Conservation (phyloP, 2,113 vertebrate genomes). For the Thymallus thymallus region DNA sequence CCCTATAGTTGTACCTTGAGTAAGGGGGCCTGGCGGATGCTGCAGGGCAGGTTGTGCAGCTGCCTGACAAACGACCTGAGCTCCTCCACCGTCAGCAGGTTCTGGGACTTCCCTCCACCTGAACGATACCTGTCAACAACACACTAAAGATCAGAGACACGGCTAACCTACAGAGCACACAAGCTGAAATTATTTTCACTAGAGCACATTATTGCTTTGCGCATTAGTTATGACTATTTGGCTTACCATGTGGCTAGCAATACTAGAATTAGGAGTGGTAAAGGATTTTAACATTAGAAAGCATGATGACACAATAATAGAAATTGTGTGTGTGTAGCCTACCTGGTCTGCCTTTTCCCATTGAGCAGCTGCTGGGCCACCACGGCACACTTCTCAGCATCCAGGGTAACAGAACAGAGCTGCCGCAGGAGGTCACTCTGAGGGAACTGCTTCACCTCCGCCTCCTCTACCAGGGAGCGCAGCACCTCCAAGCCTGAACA, state of each 20-base stretch:
- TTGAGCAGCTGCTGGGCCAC: constrained; percentile 94
- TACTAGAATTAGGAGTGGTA: too few species aligned
- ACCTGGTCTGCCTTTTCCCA: constrained; percentile 94
- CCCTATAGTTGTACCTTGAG: constrained; percentile 79
- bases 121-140: constrained; percentile 82
- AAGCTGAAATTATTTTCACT: background rate
- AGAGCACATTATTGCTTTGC: too few species aligned
- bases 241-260: too few species aligned
- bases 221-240: too few species aligned
- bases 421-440: constrained; percentile 82
- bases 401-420: constrained; percentile 79
- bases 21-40: constrained; percentile 86
- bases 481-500: constrained; percentile 84
- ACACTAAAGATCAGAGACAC: too few species aligned
- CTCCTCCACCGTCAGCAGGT: constrained; percentile 87
- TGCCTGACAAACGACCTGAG: constrained; percentile 88
- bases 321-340: background rate
- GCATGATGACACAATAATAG: too few species aligned
- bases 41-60: constrained; percentile 85
- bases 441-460: constrained; percentile 84
- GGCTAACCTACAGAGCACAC: constrained; percentile 8
- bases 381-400: constrained; percentile 89
- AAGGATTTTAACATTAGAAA: too few species aligned
- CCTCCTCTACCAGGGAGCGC: constrained; percentile 86
- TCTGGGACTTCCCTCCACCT: constrained; percentile 90